These are phyloP conservation scores for Drosophila ezoana DNA, from an alignment of 2,888 invertebrate genomes.

Conservation along the genomic window DNA sequence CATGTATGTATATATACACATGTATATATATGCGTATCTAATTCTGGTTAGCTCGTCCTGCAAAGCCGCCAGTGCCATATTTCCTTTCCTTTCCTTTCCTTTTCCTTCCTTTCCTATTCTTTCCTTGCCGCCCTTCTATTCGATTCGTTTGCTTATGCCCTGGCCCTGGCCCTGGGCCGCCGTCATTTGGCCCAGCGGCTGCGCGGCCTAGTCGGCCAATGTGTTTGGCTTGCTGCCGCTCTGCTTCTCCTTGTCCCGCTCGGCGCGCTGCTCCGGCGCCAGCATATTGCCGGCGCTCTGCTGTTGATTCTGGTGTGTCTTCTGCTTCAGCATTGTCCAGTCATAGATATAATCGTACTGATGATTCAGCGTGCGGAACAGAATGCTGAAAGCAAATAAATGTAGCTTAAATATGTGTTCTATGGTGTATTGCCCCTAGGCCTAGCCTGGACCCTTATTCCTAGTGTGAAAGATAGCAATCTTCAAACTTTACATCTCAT, in stretches of 20 bases:
- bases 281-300: conserved; percentile 76
- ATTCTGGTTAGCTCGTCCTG: conserved; percentile 28
- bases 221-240: conserved; percentile 63
- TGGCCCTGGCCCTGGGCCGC: not conserved
- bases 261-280: conserved; percentile 79
- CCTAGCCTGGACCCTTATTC: too few species aligned
- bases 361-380: conserved; percentile 99
- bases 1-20: conserved; percentile 5
- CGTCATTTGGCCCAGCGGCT: not conserved
- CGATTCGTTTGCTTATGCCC: conserved; percentile 11
- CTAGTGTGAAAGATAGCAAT: too few species aligned
- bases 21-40: conserved; percentile 20
- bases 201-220: conserved; percentile 68
- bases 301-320: conserved; percentile 85
- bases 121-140: conserved; percentile 10
- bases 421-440: too few species aligned
- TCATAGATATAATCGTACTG: conserved; percentile 99
- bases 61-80: conserved; percentile 36
- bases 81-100: not conserved
- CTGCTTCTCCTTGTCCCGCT: conserved; percentile 82
- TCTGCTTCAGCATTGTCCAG: conserved; percentile 99
- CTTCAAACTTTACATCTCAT: too few species aligned
- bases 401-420: not conserved
- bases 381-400: conserved; percentile 91
- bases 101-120: not conserved